Base-by-base conservation (phyloP, 2,113 vertebrate genomes). In the Bothrops jararaca region DNA sequence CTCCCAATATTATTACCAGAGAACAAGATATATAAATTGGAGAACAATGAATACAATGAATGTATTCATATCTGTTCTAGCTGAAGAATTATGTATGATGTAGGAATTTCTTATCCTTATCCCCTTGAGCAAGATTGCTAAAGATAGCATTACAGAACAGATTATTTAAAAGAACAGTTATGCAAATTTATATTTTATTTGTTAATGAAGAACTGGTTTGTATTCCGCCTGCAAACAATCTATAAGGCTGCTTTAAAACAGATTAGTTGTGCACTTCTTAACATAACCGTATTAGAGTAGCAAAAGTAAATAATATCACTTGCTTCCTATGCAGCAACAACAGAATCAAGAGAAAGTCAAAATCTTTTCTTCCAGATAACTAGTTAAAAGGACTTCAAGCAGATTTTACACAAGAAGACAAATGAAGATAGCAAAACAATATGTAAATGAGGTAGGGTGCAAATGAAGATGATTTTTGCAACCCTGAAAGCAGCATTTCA, bases 121-220 rank as follows among this genome's bases (percentile, higher is more conserved):
- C 34, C 34, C 74, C 18, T 48, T 54, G 42, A 87, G 85, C 9
- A 88, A 24, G 42, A 48, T 22, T 87, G 42, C 50, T 52, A 85
- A 91, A 91, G 74, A 85, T 86, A 92, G 87, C 60, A 58, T 52
- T 26, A 52, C 20, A 64, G n/a, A 64, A 85, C 50, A 34, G 22
- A 87, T 57, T 24, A 42, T n/a, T 91, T 24, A 60, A 86, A 87
- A 60, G 10, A 58, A 88, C 23, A 11, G 23, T 92, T 88, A 92
- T 92, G 39, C 23, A 85, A 50, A 52, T 58, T 39, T 58, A 52
- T 57, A 88, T 91, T 56, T 60, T 91, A 86, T 87, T 91, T 91
- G 86, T 50, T 86, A 86, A 42, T 50, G 34, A 45, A 60, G 22
- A 64, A 92, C 87, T 86, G 50, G 34, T 92, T 87, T 92, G 24